A percentile compares a stretch with the other conserved stretches of the same genome.
Conservation (phyloP, 2,888 invertebrate species). For the Capitulum mitella region DNA sequence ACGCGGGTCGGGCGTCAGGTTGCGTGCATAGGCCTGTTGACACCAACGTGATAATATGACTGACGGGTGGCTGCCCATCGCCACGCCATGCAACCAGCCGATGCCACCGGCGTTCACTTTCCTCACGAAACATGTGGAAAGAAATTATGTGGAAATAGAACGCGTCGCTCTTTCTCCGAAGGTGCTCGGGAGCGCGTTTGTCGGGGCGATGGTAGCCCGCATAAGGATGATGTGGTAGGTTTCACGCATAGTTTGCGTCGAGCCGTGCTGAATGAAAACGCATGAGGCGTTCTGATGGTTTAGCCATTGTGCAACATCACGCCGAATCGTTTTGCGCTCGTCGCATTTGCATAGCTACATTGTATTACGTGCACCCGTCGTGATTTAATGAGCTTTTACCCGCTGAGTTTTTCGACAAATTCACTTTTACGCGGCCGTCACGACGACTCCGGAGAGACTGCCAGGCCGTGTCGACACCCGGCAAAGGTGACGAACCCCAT, state of each 20-base stretch:
- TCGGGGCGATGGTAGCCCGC: too few species aligned
- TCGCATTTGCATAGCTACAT: not conserved
- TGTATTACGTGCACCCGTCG: not conserved
- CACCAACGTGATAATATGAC: too few species aligned
- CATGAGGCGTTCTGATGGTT: not conserved
- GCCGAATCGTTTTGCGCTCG: not conserved
- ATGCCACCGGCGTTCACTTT: too few species aligned
- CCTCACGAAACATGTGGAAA: too few species aligned
- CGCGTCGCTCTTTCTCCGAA: not conserved
- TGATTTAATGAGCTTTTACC: not conserved
- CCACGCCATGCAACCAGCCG: too few species aligned
- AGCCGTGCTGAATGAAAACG: not conserved
- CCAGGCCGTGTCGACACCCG: not conserved
- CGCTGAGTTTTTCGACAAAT: not conserved
- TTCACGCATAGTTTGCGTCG: not conserved
- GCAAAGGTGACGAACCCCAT: not conserved
- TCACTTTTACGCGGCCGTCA: conserved; percentile 2
- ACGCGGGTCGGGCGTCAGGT: too few species aligned
- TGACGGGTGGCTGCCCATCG: too few species aligned
- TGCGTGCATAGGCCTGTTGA: too few species aligned
- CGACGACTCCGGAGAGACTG: not conserved
- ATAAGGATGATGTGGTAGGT: too few species aligned
- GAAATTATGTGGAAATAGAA: too few species aligned
- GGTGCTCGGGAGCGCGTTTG: too few species aligned
- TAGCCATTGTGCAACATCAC: not conserved